Percentiles rank a stretch among this genome's conserved stretches.
Conservation (phyloP, 2,113 vertebrate genomes). For the Istiophorus platypterus region DNA sequence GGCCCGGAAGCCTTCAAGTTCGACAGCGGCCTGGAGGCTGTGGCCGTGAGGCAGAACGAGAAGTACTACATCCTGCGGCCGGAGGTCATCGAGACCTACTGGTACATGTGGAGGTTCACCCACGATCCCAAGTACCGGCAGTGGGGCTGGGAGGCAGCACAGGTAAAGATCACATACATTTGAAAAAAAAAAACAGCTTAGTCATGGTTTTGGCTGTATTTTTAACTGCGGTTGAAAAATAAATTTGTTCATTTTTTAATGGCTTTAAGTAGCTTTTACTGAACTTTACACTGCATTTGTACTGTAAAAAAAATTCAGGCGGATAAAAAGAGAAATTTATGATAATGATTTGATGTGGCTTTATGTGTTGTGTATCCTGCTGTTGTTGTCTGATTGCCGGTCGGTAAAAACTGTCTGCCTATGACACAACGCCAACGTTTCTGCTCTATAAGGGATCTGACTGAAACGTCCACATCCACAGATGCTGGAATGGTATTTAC, state of each 20-base stretch:
- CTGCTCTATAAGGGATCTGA: no score
- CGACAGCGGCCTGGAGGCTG: slow-evolving; percentile 94
- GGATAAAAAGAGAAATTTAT: no score
- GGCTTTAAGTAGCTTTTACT: background rate
- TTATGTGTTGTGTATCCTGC: no score
- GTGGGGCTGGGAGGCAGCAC: slow-evolving; percentile 98
- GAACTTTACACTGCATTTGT: background rate
- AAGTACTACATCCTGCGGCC: slow-evolving; percentile 98
- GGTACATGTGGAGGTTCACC: slow-evolving; percentile 99
- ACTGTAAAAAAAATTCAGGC: background rate
- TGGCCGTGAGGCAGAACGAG: slow-evolving; percentile 96
- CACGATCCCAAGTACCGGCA: slow-evolving; percentile 97
- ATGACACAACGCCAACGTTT: no score
- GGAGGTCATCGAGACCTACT: slow-evolving; percentile 99
- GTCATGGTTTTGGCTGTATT: background rate
- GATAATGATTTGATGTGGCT: no score
- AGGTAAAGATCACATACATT: slow-evolving; percentile 82
- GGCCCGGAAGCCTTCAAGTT: slow-evolving; percentile 99
- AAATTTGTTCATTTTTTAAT: background rate
- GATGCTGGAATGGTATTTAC: no score
- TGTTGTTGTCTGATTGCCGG: no score
- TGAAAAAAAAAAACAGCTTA: background rate
- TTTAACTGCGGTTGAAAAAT: background rate
- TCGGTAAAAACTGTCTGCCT: no score
- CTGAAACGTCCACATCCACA: no score